These are phyloP conservation scores for Trialeurodes vaporariorum DNA, from an alignment of 1,140 invertebrate species.

Conservation along the genomic window DNA sequence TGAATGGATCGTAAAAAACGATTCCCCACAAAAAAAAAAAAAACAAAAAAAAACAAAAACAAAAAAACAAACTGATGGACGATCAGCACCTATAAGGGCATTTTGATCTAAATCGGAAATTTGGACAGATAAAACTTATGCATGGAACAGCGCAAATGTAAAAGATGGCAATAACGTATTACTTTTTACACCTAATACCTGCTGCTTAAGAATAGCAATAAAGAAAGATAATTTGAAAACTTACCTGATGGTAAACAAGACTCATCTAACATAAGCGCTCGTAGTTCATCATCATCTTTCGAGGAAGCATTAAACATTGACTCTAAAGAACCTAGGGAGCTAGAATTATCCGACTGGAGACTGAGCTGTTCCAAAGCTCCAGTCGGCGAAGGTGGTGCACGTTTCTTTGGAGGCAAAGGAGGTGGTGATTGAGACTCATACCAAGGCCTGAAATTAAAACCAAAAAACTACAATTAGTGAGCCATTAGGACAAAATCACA, in stretches of 20 bases:
- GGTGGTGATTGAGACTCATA: constrained; percentile 43
- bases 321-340: constrained; percentile 63
- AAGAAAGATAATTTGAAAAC: too few species aligned
- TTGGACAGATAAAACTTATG: too few species aligned
- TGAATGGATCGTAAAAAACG: too few species aligned
- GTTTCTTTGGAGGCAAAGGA: constrained; percentile 62
- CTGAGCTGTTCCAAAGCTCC: constrained; percentile 15
- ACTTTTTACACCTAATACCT: too few species aligned
- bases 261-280: constrained; percentile 46
- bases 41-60: too few species aligned
- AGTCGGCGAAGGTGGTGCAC: constrained; percentile 28
- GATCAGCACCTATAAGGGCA: too few species aligned
- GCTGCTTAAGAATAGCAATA: too few species aligned
- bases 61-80: too few species aligned
- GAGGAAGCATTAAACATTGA: constrained; percentile 70
- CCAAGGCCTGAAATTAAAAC: constrained; percentile 24
- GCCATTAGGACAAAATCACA: not conserved
- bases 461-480: not conserved
- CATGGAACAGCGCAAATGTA: too few species aligned
- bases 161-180: too few species aligned
- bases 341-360: constrained; percentile 32
- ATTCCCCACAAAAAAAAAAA: too few species aligned
- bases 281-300: constrained; percentile 55
- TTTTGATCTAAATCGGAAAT: too few species aligned
- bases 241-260: constrained; percentile 33